Evolutionary conservation across 2,888 invertebrate species (phyloP).

Genomic region (Phragmatobia fuliginosa): DNA sequence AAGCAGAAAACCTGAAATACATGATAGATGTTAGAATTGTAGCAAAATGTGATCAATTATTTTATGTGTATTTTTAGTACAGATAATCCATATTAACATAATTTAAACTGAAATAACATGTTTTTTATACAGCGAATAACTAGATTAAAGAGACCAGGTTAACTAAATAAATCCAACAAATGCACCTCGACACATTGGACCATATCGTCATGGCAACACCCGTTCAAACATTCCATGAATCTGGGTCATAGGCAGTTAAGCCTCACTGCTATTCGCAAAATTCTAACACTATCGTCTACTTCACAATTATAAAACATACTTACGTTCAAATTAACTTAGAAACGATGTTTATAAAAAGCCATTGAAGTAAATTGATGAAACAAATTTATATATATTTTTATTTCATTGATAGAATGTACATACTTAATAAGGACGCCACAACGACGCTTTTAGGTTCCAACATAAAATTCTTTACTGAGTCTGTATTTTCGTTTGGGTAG

Average conservation of each 20-base stretch:
- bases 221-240: conserved; percentile 73
- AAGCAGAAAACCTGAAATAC: too few species aligned
- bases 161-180: conserved; percentile 41
- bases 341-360: not conserved
- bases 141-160: conserved; percentile 20
- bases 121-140: conserved; percentile 1
- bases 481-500: too few species aligned
- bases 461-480: too few species aligned
- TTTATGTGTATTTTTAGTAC: not conserved
- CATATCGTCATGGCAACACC: conserved; percentile 67
- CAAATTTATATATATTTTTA: too few species aligned
- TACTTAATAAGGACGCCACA: too few species aligned
- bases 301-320: not conserved
- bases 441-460: too few species aligned
- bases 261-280: conserved; percentile 55
- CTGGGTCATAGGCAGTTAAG: conserved; percentile 60
- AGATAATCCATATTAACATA: not conserved
- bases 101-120: not conserved
- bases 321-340: not conserved
- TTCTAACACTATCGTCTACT: conserved; percentile 44
- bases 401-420: not conserved
- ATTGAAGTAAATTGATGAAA: not conserved
- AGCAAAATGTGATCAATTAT: too few species aligned
- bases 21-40: not conserved
- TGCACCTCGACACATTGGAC: conserved; percentile 34